Conservation (phyloP, 1,140 invertebrate genomes). For the Drosophila malerkotliana region DNA sequence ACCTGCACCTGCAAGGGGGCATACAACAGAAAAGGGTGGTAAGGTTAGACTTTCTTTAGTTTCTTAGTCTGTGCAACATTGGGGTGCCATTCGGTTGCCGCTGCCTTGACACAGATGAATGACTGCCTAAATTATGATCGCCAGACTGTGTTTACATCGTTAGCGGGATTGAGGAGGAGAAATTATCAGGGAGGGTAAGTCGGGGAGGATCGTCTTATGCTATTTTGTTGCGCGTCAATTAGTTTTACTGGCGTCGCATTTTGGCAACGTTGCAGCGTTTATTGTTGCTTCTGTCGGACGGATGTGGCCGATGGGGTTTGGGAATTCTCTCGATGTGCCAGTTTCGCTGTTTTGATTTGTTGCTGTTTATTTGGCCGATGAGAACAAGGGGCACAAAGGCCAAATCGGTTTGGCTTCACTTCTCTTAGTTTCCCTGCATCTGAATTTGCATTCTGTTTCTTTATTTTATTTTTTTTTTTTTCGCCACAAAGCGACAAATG, state of each 20-base stretch:
- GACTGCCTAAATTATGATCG: constrained; percentile 48
- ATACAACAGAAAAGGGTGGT: constrained; percentile 16
- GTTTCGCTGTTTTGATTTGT: constrained; percentile 74
- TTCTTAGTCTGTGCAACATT: not conserved
- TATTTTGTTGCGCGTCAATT: constrained; percentile 72
- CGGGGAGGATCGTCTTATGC: constrained; percentile 6
- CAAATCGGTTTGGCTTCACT: constrained; percentile 41
- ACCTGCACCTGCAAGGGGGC: constrained; percentile 85
- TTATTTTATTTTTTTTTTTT: not conserved
- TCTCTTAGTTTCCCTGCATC: constrained; percentile 1
- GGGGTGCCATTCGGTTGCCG: not conserved
- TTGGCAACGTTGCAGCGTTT: constrained; percentile 31
- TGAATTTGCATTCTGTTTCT: not conserved
- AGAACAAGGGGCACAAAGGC: constrained; percentile 59
- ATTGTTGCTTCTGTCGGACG: constrained; percentile 16
- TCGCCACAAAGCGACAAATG: constrained; percentile 47
- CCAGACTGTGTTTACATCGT: constrained; percentile 65
- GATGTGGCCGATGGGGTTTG: constrained; percentile 6
- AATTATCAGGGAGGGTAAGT: not conserved
- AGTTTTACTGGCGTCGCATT: constrained; percentile 72
- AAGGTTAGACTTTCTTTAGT: constrained; percentile 29
- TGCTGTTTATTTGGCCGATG: constrained; percentile 58
- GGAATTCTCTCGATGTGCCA: constrained; percentile 32
- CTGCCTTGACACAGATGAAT: constrained; percentile 29
- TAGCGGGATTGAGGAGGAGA: too few species aligned